Evolutionary conservation across 2,888 invertebrate genomes (phyloP), one percentile per base, ranked within the genome.

Genomic region (Nineta flava): DNA sequence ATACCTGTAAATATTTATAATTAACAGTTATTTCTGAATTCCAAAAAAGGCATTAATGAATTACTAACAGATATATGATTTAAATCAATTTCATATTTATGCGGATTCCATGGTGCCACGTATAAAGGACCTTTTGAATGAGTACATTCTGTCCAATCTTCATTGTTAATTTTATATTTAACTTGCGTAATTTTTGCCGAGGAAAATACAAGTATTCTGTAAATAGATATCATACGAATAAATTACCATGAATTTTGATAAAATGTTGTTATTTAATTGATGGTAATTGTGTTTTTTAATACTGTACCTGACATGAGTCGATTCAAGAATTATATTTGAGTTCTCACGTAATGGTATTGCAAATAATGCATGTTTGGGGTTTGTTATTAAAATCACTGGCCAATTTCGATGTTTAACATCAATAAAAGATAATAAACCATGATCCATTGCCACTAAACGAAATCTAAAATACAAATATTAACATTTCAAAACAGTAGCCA

Each of bases 331-430:
- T 55, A 77, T 68, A 51, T 77, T 65, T 43, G 81, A 59, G 38
- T 88, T 83, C 66, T 92, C 91, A 58, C 81, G 77, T 3, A 73
- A 70, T 2, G 85, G 81, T 68, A 88, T 79, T 44, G 72, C 62
- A 63, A 80, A 87, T 53, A 78, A 69, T 26, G 86, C 82, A 67
- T 87, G 75, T 69, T 92, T 93, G n/a, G 94, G 94, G 71, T 92
- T 93, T 45, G 92, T 92, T 15, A 93, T 75, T 55, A 94, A 67
- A 42, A 83, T 74, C 21, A 88, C 69, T 9, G 93, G 93, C 90
- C 90, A 92, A 13, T 75, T 69, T 54, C 79, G 74, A 62, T 87
- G 81, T 55, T 71, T 72, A 48, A 83, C 72, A 66, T 93, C 93
- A 50, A 78, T 70, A 68, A 93, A 92, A 31, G 91, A 87, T 62